Conservation (phyloP, 2,888 invertebrate species). For the Pardosa pseudoannulata region DNA sequence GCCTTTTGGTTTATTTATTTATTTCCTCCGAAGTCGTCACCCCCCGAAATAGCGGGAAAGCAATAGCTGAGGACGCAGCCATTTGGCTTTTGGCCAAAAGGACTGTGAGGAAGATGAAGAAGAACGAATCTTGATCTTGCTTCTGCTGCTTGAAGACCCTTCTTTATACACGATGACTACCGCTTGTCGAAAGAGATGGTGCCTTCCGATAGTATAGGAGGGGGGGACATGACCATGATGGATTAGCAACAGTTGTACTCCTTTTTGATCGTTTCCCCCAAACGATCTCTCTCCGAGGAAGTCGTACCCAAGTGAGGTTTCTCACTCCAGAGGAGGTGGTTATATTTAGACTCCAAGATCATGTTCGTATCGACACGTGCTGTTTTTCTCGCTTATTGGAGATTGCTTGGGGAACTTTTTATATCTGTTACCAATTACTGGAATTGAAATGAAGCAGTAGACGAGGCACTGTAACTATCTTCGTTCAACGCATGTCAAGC, state of each 20-base stretch:
- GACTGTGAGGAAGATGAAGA: constrained; percentile 22
- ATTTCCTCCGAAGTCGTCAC: constrained; percentile 38
- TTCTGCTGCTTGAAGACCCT: constrained; percentile 10
- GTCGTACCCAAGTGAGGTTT: constrained; percentile 13
- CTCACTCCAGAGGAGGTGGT: constrained; percentile 48
- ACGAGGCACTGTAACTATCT: no score
- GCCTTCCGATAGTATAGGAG: constrained; percentile 52
- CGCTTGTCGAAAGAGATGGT: constrained; percentile 66
- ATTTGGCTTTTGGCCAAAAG: constrained; percentile 59
- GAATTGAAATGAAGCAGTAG: no score
- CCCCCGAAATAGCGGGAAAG: constrained; percentile 56
- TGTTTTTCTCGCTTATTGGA: constrained; percentile 31
- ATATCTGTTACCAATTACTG: no score
- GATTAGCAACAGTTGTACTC: constrained; percentile 72
- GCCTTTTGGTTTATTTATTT: not conserved
- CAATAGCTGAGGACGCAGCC: constrained; percentile 23
- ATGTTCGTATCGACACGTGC: constrained; percentile 38
- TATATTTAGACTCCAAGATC: constrained; percentile 49
- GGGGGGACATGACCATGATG: constrained; percentile 53
- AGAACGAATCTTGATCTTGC: constrained; percentile 50
- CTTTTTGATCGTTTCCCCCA: constrained; percentile 60
- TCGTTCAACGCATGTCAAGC: no score
- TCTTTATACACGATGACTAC: constrained; percentile 43
- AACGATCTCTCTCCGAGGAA: constrained; percentile 56
- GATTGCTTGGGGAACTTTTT: not conserved